Percentiles rank a stretch among this genome's conserved stretches.
phyloP scores from a whole-genome alignment of 1,140 invertebrate species.

The Eupeodes corollae region DNA sequence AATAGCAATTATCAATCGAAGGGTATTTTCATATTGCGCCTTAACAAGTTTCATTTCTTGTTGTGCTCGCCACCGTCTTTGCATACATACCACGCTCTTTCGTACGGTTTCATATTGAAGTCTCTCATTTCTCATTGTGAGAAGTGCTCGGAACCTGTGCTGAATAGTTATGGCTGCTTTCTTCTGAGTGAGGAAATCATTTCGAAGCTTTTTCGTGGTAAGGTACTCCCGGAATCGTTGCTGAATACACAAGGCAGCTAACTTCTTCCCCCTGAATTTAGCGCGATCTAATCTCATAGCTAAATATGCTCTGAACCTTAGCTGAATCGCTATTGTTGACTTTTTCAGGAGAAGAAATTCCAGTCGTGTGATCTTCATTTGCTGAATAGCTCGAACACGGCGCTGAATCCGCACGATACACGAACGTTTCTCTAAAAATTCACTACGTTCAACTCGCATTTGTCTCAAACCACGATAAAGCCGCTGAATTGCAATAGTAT shows the following conservation, averaged over 20 bases:
- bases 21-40: slow-evolving; percentile 5
- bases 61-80: slow-evolving; percentile 15
- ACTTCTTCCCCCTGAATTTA: slow-evolving; percentile 24
- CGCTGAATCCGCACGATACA: slow-evolving; percentile 29
- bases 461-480: slow-evolving; percentile 12
- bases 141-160: slow-evolving; percentile 2
- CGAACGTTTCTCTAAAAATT: slow-evolving; percentile 12
- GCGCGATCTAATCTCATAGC: slow-evolving; percentile 19
- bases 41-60: slow-evolving; percentile 14
- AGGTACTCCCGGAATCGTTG: slow-evolving; percentile 30
- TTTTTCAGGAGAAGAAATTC: slow-evolving; percentile 28
- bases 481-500: slow-evolving; percentile 17
- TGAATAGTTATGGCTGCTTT: slow-evolving; percentile 15
- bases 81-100: slow-evolving; percentile 8
- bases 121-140: slow-evolving; percentile 11
- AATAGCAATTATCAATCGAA: slow-evolving; percentile 10
- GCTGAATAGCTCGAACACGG: slow-evolving; percentile 34
- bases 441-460: slow-evolving; percentile 11
- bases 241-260: slow-evolving; percentile 35
- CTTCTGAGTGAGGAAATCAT: slow-evolving; percentile 8
- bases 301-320: slow-evolving; percentile 37
- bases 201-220: slow-evolving; percentile 13
- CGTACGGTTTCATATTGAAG: slow-evolving; percentile 1
- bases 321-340: slow-evolving; percentile 38
- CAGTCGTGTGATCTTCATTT: slow-evolving; percentile 21